Base-by-base conservation (phyloP, 2,797 vertebrate species). In the Poeciliopsis paucimaculata region DNA sequence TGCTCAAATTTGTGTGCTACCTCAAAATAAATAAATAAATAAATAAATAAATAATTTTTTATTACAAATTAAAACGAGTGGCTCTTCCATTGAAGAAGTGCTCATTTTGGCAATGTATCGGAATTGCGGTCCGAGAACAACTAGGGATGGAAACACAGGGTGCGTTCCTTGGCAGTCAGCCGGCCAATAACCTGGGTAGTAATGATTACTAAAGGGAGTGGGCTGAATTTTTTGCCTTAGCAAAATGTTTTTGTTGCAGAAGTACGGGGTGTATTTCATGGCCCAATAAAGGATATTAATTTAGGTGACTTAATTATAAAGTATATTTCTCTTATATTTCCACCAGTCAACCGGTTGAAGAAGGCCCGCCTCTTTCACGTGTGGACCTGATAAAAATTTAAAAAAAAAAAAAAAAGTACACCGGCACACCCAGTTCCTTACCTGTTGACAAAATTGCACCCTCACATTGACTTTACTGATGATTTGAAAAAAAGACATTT, bases 201-300 rank as follows among this genome's bases (percentile, higher is more conserved):
- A 39, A 12, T 36, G 31, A 36, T 36, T 1, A 36, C 8, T 34
- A 64, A 36, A 36, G 7, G 34, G 34, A 64, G 31, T 36, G 31
- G 60, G 31, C 16, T 31, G 31, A 36, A 18, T 46, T 64, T 62
- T 16, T 36, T n/a, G 16, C 18, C 60, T 1, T 60, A 16, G 12
- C 28, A 31, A 60, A 31, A n/a, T n/a, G 7, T 5, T 31, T 2
- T 0, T 80, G 89, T 91, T 89, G 47, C 76, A 23, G 10, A 57
- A 28, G 26, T 57, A n/a, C 53, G 26, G n/a, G 5, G 13, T 60
- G 28, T 5, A 15, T 62, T 62, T 34, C 34, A 60, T 28, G 57
- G 1, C 4, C 28, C 55, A 41, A 41, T 41, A 8, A 41, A 41
- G 8, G 8, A 41, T 10, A 41, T 20, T 39, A 66, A 66, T 36